These are phyloP conservation scores for Azemiops feae DNA, from an alignment of 2,113 vertebrate species.

Conservation along the genomic window DNA sequence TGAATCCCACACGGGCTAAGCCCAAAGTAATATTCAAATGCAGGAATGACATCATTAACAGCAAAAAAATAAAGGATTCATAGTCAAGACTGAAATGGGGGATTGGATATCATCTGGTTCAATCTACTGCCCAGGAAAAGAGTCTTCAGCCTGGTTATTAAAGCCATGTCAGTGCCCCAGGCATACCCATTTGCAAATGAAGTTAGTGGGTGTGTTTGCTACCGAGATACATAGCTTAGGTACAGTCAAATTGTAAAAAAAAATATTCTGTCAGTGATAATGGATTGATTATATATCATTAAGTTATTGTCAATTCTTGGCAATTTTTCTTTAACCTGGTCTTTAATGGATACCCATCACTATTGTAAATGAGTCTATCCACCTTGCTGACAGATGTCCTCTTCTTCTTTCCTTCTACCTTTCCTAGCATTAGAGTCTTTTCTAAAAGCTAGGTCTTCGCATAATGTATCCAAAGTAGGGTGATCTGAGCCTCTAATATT, in stretches of 20 bases:
- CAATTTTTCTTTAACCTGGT: background rate
- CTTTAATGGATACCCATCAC: background rate
- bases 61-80: background rate
- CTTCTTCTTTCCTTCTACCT: background rate
- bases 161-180: background rate
- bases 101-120: background rate
- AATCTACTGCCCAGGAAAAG: background rate
- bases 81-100: background rate
- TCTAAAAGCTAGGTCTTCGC: background rate
- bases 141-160: background rate
- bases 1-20: background rate
- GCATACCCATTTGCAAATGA: background rate
- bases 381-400: background rate
- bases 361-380: background rate
- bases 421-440: background rate
- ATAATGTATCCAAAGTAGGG: background rate
- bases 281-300: no score
- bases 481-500: background rate
- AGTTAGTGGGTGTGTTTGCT: background rate
- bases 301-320: background rate
- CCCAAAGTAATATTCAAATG: background rate
- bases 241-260: no score
- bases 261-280: no score
- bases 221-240: background rate
- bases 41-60: background rate